phyloP scores from a whole-genome alignment of 2,113 vertebrate genomes.

The Mormyrus lacerda region DNA sequence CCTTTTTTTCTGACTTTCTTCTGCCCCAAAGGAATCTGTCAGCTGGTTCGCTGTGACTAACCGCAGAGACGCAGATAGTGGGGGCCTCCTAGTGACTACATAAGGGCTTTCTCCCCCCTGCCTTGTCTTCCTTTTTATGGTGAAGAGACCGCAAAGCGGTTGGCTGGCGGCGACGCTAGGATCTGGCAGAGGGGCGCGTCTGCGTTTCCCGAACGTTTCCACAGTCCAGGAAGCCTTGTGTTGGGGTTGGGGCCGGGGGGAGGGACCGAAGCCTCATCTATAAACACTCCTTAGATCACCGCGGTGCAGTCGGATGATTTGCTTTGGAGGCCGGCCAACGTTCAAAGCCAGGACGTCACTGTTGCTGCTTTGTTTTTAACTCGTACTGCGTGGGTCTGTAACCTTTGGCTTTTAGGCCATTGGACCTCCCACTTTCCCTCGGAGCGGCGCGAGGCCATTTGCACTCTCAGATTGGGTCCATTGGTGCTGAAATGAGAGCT shows the following conservation, averaged over 20 bases:
- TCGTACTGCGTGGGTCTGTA: neutral
- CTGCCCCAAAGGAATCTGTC: neutral
- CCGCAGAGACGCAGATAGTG: neutral
- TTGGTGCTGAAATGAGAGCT: neutral
- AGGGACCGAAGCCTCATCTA: neutral
- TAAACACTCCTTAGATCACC: neutral
- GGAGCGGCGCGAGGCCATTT: neutral
- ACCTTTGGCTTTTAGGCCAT: neutral
- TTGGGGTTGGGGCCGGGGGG: neutral
- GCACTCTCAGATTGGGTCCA: neutral
- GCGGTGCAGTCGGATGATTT: neutral
- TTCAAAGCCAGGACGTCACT: neutral
- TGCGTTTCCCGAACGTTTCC: neutral
- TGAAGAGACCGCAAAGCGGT: slow-evolving; percentile 17
- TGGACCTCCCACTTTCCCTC: neutral
- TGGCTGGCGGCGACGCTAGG: slow-evolving; percentile 20
- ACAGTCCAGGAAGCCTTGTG: neutral
- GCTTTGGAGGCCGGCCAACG: neutral
- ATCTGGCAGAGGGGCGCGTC: slow-evolving; percentile 14
- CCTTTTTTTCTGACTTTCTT: neutral
- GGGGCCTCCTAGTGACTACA: slow-evolving; percentile 20
- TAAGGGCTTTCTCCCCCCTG: slow-evolving; percentile 22
- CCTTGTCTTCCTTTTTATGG: slow-evolving; percentile 46
- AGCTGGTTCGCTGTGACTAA: neutral
- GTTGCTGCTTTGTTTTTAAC: slow-evolving; percentile 19